phyloP scores from a whole-genome alignment of 2,113 vertebrate species.

The Pteronura brasiliensis region DNA sequence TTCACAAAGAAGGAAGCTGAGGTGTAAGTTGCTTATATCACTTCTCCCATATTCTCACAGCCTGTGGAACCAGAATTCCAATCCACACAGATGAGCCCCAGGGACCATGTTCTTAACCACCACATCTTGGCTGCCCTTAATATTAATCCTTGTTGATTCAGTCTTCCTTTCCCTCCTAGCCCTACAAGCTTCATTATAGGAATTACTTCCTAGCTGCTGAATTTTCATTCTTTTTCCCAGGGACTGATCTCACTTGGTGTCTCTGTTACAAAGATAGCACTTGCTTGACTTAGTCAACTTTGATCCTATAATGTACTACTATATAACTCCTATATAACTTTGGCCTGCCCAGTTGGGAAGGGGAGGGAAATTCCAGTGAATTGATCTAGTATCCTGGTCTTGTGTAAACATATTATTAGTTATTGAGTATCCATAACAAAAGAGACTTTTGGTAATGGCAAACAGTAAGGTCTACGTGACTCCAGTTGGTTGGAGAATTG shows the following conservation, averaged over 20 bases:
- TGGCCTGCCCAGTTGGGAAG: not conserved
- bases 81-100: not conserved
- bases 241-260: not conserved
- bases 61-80: not conserved
- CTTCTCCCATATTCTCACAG: not conserved
- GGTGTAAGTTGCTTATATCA: not conserved
- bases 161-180: not conserved
- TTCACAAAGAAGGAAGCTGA: not conserved
- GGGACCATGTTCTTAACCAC: not conserved
- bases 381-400: not conserved
- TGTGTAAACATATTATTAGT: not conserved
- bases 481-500: not conserved
- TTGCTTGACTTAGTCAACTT: not conserved
- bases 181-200: not conserved
- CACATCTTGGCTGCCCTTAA: not conserved
- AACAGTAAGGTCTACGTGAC: not conserved
- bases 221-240: not conserved
- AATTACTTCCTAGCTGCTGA: not conserved
- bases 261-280: not conserved
- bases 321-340: not conserved
- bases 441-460: not conserved
- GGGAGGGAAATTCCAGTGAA: not conserved
- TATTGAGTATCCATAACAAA: not conserved
- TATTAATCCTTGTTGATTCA: not conserved
- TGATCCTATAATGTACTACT: not conserved